Evolutionary conservation across 2,888 invertebrate genomes (phyloP).

Genomic region (Caenorhabditis zanzibari): DNA sequence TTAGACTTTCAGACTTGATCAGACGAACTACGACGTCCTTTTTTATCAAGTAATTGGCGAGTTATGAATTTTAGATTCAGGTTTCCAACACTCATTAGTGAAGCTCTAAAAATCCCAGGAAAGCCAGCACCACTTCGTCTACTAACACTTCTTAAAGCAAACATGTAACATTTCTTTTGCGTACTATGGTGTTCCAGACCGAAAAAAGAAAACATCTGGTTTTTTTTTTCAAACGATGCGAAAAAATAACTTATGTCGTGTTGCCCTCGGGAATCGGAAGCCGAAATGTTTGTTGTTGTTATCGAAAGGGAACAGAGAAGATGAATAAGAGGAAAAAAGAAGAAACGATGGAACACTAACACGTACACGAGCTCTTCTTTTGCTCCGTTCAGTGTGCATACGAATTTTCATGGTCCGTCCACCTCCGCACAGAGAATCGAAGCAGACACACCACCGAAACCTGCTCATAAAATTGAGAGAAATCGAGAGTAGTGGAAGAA

Average conservation of each 20-base stretch:
- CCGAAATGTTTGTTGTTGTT: conserved; percentile 56
- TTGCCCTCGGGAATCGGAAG: conserved; percentile 58
- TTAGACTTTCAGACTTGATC: too few species aligned
- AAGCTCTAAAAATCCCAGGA: not conserved
- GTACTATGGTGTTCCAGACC: conserved; percentile 49
- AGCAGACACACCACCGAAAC: conserved; percentile 8
- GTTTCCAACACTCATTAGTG: too few species aligned
- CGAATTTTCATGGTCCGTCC: conserved; percentile 30
- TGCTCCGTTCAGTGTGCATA: conserved; percentile 19
- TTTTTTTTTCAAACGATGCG: not conserved
- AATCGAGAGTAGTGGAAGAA: conserved; percentile 24
- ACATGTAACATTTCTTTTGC: conserved; percentile 27
- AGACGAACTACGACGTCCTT: too few species aligned
- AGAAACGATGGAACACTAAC: conserved; percentile 46
- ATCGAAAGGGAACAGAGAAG: conserved; percentile 31
- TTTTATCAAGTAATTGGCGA: too few species aligned
- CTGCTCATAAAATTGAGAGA: conserved; percentile 43
- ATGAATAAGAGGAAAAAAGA: conserved; percentile 48
- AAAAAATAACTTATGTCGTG: conserved; percentile 52
- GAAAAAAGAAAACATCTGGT: conserved; percentile 38
- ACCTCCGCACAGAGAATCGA: not conserved
- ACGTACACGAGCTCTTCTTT: conserved; percentile 37
- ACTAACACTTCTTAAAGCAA: conserved; percentile 8
- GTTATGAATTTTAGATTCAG: too few species aligned
- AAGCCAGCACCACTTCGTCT: too few species aligned